phyloP scores from a whole-genome alignment of 2,888 invertebrate species.

The Lamellibrachia satsuma region DNA sequence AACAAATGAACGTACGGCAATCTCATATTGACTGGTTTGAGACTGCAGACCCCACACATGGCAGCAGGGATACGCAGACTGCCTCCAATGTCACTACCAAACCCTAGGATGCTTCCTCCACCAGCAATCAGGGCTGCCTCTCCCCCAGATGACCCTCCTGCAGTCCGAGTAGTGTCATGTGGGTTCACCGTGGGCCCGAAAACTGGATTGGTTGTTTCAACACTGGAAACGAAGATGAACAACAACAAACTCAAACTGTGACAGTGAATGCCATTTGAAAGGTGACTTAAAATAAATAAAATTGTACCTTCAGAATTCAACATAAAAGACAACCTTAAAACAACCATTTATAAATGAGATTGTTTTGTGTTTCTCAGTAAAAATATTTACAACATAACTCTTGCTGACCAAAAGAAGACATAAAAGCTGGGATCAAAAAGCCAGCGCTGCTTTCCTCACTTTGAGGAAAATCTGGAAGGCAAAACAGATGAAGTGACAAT shows the following conservation, averaged over 20 bases:
- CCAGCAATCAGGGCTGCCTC: constrained; percentile 65
- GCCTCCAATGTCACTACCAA: constrained; percentile 68
- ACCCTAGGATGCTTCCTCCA: constrained; percentile 65
- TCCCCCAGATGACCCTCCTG: constrained; percentile 68
- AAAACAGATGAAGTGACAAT: too few species aligned
- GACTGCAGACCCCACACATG: constrained; percentile 66
- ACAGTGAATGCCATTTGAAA: neutral
- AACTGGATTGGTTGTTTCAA: constrained; percentile 40
- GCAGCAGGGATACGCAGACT: constrained; percentile 67
- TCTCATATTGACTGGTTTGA: constrained; percentile 65
- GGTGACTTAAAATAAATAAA: constrained; percentile 9
- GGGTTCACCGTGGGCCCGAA: constrained; percentile 66
- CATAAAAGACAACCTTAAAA: neutral
- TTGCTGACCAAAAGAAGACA: neutral
- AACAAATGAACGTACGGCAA: constrained; percentile 37
- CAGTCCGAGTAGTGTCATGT: constrained; percentile 54
- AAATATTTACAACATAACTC: neutral
- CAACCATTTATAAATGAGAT: neutral
- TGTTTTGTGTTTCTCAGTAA: too few species aligned
- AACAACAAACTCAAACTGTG: neutral
- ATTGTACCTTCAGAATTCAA: neutral
- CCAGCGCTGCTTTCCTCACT: too few species aligned
- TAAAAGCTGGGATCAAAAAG: too few species aligned
- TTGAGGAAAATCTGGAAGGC: too few species aligned
- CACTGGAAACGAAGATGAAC: constrained; percentile 30